Conservation (phyloP, 2,113 vertebrate species). For the Ondatra zibethicus region DNA sequence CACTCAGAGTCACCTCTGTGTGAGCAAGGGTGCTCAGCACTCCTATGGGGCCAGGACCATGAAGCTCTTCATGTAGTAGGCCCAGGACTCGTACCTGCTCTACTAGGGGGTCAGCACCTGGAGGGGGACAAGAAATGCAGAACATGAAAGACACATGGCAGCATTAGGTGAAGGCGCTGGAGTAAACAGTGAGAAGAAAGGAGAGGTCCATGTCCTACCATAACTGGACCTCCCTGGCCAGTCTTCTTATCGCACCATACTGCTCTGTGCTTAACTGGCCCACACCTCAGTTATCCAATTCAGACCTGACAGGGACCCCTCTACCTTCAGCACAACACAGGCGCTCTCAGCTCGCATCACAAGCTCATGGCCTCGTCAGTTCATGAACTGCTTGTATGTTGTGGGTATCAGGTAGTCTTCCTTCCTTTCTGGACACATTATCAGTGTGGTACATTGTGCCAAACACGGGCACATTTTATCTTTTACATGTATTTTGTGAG, state of each 20-base stretch:
- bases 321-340: not conserved
- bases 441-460: not conserved
- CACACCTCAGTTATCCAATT: not conserved
- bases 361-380: not conserved
- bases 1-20: conserved; percentile 47
- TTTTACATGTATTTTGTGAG: not conserved
- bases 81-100: conserved; percentile 85
- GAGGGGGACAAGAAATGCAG: not conserved
- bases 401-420: not conserved
- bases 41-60: conserved; percentile 84
- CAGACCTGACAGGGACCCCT: not conserved
- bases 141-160: not conserved
- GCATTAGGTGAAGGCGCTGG: not conserved
- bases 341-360: not conserved
- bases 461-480: not conserved
- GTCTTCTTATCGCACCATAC: not conserved
- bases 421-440: not conserved
- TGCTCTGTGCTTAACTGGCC: not conserved
- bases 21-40: conserved; percentile 79
- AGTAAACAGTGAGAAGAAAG: not conserved
- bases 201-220: not conserved
- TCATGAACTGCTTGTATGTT: not conserved
- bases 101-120: conserved; percentile 54
- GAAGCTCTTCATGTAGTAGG: conserved; percentile 92
- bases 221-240: not conserved